These are phyloP conservation scores for Leptestheria dahalacensis DNA, from an alignment of 1,140 invertebrate genomes.

Conservation along the genomic window DNA sequence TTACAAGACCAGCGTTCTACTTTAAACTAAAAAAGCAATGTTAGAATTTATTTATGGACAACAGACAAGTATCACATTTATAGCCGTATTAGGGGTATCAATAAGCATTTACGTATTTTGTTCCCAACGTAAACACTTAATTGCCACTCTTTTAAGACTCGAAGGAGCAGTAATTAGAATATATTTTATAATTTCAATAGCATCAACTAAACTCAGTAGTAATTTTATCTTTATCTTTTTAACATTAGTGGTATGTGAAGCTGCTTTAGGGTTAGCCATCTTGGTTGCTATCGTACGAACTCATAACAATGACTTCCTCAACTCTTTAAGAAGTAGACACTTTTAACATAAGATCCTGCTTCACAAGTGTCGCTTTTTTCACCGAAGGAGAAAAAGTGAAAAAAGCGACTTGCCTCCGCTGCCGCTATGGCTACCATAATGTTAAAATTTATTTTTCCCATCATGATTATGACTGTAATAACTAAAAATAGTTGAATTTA, in stretches of 20 bases:
- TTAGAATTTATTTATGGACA: background rate
- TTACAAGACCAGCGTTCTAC: conserved; percentile 22
- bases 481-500: background rate
- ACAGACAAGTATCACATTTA: background rate
- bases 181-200: background rate
- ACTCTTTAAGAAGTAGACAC: conserved; percentile 1
- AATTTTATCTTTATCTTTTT: conserved; percentile 7
- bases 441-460: conserved; percentile 1
- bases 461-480: background rate
- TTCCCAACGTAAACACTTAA: background rate
- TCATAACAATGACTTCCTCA: conserved; percentile 6
- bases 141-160: conserved; percentile 8
- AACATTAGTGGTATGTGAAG: background rate
- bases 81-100: background rate
- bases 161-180: background rate
- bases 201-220: background rate
- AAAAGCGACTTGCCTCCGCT: no score
- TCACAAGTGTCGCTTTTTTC: no score
- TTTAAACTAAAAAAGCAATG: conserved; percentile 20
- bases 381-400: no score
- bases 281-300: conserved; percentile 4
- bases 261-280: conserved; percentile 4
- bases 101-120: background rate
- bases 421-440: conserved; percentile 8
- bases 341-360: no score